phyloP scores from a whole-genome alignment of 2,113 vertebrate species.

The Arizona elegans region DNA sequence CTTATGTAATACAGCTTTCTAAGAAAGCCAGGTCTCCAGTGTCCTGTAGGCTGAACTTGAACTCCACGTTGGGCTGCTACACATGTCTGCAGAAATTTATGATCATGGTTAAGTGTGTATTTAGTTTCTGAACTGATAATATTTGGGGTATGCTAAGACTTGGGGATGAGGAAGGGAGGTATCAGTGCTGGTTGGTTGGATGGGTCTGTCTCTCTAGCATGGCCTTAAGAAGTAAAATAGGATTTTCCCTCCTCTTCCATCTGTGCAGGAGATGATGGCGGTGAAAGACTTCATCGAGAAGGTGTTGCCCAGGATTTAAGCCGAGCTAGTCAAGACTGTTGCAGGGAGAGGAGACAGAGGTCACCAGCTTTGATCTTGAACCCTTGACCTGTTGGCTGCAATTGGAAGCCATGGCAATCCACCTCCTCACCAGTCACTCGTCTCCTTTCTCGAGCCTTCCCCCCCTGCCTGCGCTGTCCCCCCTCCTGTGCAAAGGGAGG shows the following conservation, averaged over 20 bases:
- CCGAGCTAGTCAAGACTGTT: conserved; percentile 66
- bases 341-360: conserved; percentile 55
- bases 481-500: neutral
- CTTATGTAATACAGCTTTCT: neutral
- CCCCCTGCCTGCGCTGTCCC: conserved; percentile 30
- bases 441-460: conserved; percentile 30
- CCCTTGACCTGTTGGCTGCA: conserved; percentile 66
- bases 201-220: neutral
- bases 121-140: neutral
- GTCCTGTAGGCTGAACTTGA: neutral
- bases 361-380: conserved; percentile 71
- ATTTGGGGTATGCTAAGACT: neutral
- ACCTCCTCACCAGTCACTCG: conserved; percentile 40
- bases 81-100: neutral
- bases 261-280: conserved; percentile 85
- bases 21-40: neutral
- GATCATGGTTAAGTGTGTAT: too few relatives aligned
- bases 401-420: conserved; percentile 83
- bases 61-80: neutral
- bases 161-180: neutral
- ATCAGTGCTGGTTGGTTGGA: neutral
- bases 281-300: conserved; percentile 98
- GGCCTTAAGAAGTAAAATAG: neutral
- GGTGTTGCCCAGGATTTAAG: conserved; percentile 91
- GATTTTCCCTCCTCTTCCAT: neutral